Percentiles rank a stretch among this genome's conserved stretches.
phyloP scores from a whole-genome alignment of 2,797 vertebrate genomes.

The Lindbergichthys nudifrons region DNA sequence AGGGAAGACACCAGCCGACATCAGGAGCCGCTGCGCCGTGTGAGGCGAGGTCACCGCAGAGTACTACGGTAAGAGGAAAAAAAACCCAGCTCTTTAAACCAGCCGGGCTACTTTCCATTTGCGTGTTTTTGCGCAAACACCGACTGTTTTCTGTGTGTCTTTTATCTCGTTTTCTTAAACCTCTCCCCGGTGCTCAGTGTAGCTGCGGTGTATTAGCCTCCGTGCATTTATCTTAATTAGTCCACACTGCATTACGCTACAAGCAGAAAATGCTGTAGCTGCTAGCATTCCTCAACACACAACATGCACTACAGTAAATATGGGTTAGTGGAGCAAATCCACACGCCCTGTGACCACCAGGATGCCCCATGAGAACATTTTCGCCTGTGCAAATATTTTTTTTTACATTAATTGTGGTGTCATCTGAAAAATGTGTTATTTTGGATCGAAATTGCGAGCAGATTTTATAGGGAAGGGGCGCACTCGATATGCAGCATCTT shows the following conservation, averaged over 20 bases:
- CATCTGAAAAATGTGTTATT: not conserved
- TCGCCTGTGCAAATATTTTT: not conserved
- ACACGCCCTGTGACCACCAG: constrained; percentile 50
- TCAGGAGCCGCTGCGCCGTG: constrained; percentile 47
- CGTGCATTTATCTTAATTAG: not conserved
- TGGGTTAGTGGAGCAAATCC: constrained; percentile 81
- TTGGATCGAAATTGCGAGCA: not conserved
- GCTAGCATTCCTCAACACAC: constrained; percentile 42
- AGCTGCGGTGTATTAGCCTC: constrained; percentile 1
- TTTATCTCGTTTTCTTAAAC: not conserved
- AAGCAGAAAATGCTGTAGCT: constrained; percentile 13
- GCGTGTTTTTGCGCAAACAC: constrained; percentile 24
- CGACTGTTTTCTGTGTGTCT: not conserved
- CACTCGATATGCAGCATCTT: constrained; percentile 38
- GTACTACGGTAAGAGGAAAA: constrained; percentile 66
- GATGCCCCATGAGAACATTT: constrained; percentile 11
- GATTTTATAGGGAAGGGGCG: not conserved
- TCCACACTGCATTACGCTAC: constrained; percentile 1
- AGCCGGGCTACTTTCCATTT: not conserved
- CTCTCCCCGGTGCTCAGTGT: not conserved
- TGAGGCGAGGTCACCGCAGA: constrained; percentile 64
- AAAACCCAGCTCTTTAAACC: not conserved
- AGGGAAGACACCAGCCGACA: constrained; percentile 25
- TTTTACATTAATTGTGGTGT: not conserved
- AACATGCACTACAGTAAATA: constrained; percentile 54